Percentiles rank a stretch among this genome's conserved stretches.
phyloP scores from a whole-genome alignment of 2,113 vertebrate species.

The Dissostichus mawsoni region DNA sequence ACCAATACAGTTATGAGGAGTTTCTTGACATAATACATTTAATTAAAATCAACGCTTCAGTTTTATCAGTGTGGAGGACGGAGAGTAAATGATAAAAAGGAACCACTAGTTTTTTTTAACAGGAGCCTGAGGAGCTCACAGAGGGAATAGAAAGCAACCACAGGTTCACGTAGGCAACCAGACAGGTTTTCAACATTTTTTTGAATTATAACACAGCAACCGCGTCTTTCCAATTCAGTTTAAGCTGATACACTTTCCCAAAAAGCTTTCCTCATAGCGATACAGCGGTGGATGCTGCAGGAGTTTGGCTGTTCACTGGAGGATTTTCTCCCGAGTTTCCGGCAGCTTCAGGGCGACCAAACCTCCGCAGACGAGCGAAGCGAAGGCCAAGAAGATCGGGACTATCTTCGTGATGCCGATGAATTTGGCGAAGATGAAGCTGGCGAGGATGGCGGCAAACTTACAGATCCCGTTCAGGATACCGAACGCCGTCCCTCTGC shows the following conservation, averaged over 20 bases:
- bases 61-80: not conserved
- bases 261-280: slow-evolving; percentile 17
- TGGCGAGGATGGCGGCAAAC: slow-evolving; percentile 93
- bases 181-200: slow-evolving; percentile 55
- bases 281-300: slow-evolving; percentile 40
- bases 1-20: no score
- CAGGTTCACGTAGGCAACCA: slow-evolving; percentile 70
- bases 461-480: slow-evolving; percentile 95
- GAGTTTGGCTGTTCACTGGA: slow-evolving; percentile 87
- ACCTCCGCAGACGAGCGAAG: slow-evolving; percentile 92
- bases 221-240: slow-evolving; percentile 47
- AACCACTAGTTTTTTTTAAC: slow-evolving; percentile 48
- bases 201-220: slow-evolving; percentile 42
- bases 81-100: slow-evolving; percentile 34
- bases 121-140: slow-evolving; percentile 59
- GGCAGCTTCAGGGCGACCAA: slow-evolving; percentile 93
- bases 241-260: slow-evolving; percentile 20
- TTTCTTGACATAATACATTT: no score
- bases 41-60: not conserved
- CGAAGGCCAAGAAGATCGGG: slow-evolving; percentile 95
- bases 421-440: slow-evolving; percentile 96
- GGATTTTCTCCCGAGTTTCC: slow-evolving; percentile 94
- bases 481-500: slow-evolving; percentile 94
- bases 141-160: slow-evolving; percentile 59
- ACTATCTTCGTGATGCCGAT: slow-evolving; percentile 95